A percentile compares a stretch with the other conserved stretches of the same genome.
These are phyloP conservation scores for Rhyacichthys aspro DNA, from an alignment of 2,797 vertebrate genomes.

Conservation along the genomic window DNA sequence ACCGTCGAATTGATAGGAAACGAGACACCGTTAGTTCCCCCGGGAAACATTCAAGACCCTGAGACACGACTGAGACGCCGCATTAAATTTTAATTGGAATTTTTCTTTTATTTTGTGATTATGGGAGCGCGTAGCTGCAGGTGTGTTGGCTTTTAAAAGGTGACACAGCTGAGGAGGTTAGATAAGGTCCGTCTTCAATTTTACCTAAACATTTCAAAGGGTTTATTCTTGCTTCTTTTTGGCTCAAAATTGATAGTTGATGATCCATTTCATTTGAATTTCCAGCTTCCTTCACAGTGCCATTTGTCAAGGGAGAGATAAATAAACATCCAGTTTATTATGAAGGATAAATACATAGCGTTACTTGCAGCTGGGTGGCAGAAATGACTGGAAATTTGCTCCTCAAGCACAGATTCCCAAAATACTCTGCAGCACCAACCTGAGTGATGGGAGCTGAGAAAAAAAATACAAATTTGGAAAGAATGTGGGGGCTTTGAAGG, in stretches of 20 bases:
- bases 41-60: conserved; percentile 50
- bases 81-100: conserved; percentile 39
- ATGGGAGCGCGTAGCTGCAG: conserved; percentile 51
- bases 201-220: conserved; percentile 46
- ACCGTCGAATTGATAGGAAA: conserved; percentile 57
- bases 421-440: conserved; percentile 67
- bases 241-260: conserved; percentile 24
- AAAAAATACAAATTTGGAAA: conserved; percentile 66
- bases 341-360: conserved; percentile 55
- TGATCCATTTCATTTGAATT: conserved; percentile 60
- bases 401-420: conserved; percentile 69
- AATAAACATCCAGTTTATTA: conserved; percentile 50
- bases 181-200: conserved; percentile 41
- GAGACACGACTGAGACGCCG: conserved; percentile 37
- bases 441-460: conserved; percentile 69
- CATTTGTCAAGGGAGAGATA: conserved; percentile 60
- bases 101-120: conserved; percentile 34
- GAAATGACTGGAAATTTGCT: conserved; percentile 68
- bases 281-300: conserved; percentile 51
- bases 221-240: conserved; percentile 31
- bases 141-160: conserved; percentile 48
- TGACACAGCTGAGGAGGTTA: conserved; percentile 57
- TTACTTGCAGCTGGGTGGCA: conserved; percentile 69
- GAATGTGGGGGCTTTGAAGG: conserved; percentile 63
- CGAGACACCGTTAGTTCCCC: conserved; percentile 56